Evolutionary conservation across 1,140 invertebrate genomes (phyloP), one percentile per base, ranked within the genome.

Genomic region (Drosophila oshimai): DNA sequence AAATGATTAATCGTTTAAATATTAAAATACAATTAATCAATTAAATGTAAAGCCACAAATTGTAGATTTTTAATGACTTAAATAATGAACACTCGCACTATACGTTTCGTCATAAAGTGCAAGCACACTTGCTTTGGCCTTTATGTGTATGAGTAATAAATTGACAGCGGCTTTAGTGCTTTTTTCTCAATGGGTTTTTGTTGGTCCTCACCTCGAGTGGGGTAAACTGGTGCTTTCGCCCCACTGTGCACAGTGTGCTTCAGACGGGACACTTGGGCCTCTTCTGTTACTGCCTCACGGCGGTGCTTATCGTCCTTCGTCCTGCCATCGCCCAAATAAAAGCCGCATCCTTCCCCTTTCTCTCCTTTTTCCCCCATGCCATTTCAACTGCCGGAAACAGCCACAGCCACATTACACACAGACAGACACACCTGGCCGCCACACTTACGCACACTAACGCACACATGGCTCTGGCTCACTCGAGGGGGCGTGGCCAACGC

Each of bases 371-470:
- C 5, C 2, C 28, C 10, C 20, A n/a, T 17, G n/a, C n/a, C 18
- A 51, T 9, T 36, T 17, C 18, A 55, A 10, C 58, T 34, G 51
- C 58, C 58, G 60, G 60, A 64, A 64, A 64, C 60, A 31, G 53
- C 41, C 36, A 33, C 45, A 39, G 9, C 13, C 24, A 34, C 26
- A 28, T 7, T n/a, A 37, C 22, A 42, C 2, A 20, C 39, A 45
- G n/a, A 62, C 20, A 54, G 26, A 58, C 22, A 33, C 51, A 60
- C 64, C 54, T 69, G 28, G 33, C 42, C 57, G 53, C 47, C 29
- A 42, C 36, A 18, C 24, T 17, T 20, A 39, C 28, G 41, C 37
- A 39, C 28, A 54, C 37, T 51, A 51, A 46, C 12, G 22, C 17
- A 46, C 13, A 39, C 55, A 45, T 31, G 39, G 18, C 41, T 20